Evolutionary conservation across 2,888 invertebrate genomes (phyloP).

Genomic region (Lissocephala sabroskyi): DNA sequence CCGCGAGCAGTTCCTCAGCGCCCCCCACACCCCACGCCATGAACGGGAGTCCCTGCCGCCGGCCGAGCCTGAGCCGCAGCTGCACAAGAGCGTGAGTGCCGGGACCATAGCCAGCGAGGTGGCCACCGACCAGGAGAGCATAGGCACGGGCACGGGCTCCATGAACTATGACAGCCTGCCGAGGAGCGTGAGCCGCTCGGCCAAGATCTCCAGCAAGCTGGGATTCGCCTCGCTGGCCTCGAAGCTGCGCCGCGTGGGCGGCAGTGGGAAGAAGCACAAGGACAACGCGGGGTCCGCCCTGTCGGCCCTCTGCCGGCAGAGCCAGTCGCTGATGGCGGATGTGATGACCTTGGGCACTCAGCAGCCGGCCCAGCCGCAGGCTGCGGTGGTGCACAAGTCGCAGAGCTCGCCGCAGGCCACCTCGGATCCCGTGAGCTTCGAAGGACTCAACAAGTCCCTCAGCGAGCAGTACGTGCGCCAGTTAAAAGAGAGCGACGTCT

Average conservation of each 20-base stretch:
- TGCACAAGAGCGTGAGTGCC: conserved; percentile 81
- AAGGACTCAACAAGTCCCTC: conserved; percentile 67
- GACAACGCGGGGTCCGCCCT: conserved; percentile 74
- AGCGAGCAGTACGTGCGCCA: conserved; percentile 68
- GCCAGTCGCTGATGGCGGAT: conserved; percentile 81
- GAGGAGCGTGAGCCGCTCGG: conserved; percentile 67
- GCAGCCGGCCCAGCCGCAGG: conserved; percentile 15
- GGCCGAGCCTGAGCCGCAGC: conserved; percentile 73
- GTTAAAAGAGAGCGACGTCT: conserved; percentile 69
- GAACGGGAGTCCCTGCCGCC: conserved; percentile 15
- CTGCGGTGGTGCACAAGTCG: conserved; percentile 60
- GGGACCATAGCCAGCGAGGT: conserved; percentile 78
- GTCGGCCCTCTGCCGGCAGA: conserved; percentile 82
- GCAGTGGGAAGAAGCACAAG: conserved; percentile 41
- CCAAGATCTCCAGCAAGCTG: conserved; percentile 70
- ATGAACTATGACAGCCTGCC: conserved; percentile 75
- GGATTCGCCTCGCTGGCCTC: conserved; percentile 76
- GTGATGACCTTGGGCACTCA: conserved; percentile 58
- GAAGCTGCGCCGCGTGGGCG: conserved; percentile 76
- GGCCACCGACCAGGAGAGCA: conserved; percentile 66
- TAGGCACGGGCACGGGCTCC: conserved; percentile 58
- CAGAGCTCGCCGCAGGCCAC: conserved; percentile 68
- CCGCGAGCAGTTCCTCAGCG: conserved; percentile 79
- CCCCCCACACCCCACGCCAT: conserved; percentile 43
- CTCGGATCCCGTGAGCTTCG: conserved; percentile 26